Percentiles rank a stretch among this genome's conserved stretches.
These are phyloP conservation scores for Gibbula magus DNA, from an alignment of 2,888 invertebrate species.

Conservation along the genomic window DNA sequence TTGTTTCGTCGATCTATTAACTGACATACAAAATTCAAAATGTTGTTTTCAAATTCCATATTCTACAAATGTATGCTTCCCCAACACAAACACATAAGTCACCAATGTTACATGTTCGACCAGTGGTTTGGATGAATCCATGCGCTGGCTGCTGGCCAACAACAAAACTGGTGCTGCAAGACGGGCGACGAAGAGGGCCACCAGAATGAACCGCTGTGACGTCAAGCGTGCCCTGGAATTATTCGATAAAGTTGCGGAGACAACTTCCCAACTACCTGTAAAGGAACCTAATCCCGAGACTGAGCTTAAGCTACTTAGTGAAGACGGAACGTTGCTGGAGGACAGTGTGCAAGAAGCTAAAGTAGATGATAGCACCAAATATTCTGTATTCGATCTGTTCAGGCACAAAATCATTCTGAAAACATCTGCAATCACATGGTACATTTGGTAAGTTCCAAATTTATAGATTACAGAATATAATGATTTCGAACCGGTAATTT, in stretches of 20 bases:
- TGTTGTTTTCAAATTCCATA: too few species aligned
- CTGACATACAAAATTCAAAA: too few species aligned
- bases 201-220: neutral
- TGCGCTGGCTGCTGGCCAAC: constrained; percentile 63
- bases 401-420: constrained; percentile 44
- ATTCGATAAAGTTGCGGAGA: neutral
- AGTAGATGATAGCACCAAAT: constrained; percentile 34
- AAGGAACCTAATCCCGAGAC: neutral
- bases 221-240: neutral
- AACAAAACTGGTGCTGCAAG: constrained; percentile 50
- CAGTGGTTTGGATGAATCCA: constrained; percentile 66
- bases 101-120: too few species aligned
- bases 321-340: neutral
- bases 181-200: constrained; percentile 37
- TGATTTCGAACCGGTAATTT: too few species aligned
- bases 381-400: constrained; percentile 49
- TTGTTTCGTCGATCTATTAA: too few species aligned
- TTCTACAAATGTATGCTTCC: too few species aligned
- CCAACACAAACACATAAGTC: too few species aligned
- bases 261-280: neutral
- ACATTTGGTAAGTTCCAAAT: constrained; percentile 49
- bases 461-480: too few species aligned
- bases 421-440: constrained; percentile 50
- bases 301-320: neutral
- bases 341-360: neutral